These are phyloP conservation scores for Paralichthys olivaceus DNA, from an alignment of 2,113 vertebrate species.

Conservation along the genomic window DNA sequence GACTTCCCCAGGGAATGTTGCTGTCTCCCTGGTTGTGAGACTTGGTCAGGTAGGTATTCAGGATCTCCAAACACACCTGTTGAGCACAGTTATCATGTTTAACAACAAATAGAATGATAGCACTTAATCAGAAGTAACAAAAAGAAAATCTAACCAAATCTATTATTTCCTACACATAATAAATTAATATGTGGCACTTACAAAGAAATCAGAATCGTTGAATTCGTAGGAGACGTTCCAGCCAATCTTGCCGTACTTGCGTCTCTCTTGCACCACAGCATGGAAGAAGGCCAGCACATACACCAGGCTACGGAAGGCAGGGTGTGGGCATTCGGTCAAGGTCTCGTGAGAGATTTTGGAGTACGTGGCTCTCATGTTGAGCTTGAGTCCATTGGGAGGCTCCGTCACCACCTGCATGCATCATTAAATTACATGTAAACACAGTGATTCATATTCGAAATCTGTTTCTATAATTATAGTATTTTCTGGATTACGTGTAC, in stretches of 20 bases:
- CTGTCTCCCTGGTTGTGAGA: constrained; percentile 86
- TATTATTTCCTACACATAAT: not conserved
- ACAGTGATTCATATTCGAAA: not conserved
- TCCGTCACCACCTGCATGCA: constrained; percentile 91
- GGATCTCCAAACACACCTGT: constrained; percentile 96
- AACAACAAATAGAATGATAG: not conserved
- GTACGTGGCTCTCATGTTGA: constrained; percentile 95
- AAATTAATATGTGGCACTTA: constrained; percentile 48
- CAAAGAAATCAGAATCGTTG: constrained; percentile 97
- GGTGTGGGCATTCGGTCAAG: constrained; percentile 87
- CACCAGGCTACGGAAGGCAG: constrained; percentile 89
- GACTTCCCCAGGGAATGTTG: constrained; percentile 92
- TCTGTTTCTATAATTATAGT: not conserved
- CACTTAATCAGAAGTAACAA: not conserved
- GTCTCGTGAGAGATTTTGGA: constrained; percentile 87
- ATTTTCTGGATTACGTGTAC: not conserved
- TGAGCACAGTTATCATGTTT: constrained; percentile 9
- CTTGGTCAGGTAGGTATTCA: constrained; percentile 92
- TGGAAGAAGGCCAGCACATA: constrained; percentile 96
- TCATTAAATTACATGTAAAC: not conserved
- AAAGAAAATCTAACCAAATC: not conserved
- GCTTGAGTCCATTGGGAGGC: constrained; percentile 93
- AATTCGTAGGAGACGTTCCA: constrained; percentile 97
- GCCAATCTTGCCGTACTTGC: constrained; percentile 97
- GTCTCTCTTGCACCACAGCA: constrained; percentile 94